A percentile compares a stretch with the other conserved stretches of the same genome.
Conservation (phyloP, 1,140 invertebrate genomes). For the Trichomalopsis sarcophagae region DNA sequence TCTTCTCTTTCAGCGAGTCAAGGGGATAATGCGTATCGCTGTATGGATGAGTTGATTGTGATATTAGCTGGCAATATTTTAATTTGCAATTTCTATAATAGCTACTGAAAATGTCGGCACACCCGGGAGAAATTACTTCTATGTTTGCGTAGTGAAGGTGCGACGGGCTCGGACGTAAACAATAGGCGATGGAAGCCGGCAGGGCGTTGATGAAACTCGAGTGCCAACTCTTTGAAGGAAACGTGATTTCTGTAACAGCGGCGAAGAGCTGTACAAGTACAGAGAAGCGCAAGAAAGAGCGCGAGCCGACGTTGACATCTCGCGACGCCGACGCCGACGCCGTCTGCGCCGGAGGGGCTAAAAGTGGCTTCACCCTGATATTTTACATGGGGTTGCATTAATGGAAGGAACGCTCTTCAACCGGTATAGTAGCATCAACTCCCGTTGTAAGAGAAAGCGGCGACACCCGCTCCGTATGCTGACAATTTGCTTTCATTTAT, state of each 20-base stretch:
- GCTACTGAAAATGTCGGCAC: no score
- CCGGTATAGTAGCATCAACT: neutral
- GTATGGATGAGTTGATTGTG: no score
- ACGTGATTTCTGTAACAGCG: neutral
- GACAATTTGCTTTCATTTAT: neutral
- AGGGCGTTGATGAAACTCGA: neutral
- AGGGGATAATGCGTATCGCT: no score
- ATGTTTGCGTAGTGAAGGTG: no score
- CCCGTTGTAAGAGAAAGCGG: neutral
- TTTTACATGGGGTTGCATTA: constrained; percentile 4
- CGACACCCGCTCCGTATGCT: neutral
- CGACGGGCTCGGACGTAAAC: neutral
- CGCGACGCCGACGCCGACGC: no score
- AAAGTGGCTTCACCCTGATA: neutral
- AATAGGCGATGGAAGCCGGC: neutral
- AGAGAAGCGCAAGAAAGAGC: neutral
- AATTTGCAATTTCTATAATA: no score
- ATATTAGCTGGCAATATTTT: no score
- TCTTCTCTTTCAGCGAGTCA: no score
- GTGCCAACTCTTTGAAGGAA: neutral
- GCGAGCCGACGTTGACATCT: neutral
- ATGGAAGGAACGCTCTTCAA: neutral
- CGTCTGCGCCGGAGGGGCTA: neutral
- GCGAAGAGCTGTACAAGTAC: neutral
- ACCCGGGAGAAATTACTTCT: no score